Conservation (phyloP, 2,888 invertebrate genomes). For the Xestobium rufovillosum region DNA sequence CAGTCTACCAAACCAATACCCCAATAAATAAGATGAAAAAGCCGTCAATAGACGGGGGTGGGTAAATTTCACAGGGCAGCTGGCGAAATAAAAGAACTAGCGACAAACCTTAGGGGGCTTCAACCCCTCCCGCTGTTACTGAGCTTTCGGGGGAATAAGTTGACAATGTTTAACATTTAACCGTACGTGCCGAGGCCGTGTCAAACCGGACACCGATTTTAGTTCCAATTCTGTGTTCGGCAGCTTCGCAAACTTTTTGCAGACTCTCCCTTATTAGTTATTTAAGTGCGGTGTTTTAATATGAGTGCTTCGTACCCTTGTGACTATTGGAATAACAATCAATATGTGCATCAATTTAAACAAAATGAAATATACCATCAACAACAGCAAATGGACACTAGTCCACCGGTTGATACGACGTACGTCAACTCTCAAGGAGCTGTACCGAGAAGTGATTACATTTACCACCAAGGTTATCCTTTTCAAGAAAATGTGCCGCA, state of each 20-base stretch:
- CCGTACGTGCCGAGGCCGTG: constrained; percentile 40
- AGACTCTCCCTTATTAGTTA: no score
- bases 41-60: constrained; percentile 39
- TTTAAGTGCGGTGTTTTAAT: constrained; percentile 13
- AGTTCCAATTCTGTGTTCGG: constrained; percentile 27
- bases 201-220: constrained; percentile 32
- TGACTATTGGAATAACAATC: constrained; percentile 38
- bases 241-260: background rate
- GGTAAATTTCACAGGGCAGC: constrained; percentile 42
- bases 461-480: constrained; percentile 18
- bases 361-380: constrained; percentile 21
- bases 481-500: no score
- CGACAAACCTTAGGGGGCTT: constrained; percentile 42
- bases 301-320: constrained; percentile 38
- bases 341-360: constrained; percentile 21
- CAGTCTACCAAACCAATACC: constrained; percentile 35
- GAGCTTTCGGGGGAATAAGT: constrained; percentile 38
- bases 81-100: constrained; percentile 43
- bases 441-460: no score
- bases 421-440: constrained; percentile 19
- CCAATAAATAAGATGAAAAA: constrained; percentile 43
- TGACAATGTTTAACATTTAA: constrained; percentile 45
- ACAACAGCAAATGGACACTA: constrained; percentile 14
- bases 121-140: constrained; percentile 38
- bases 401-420: constrained; percentile 12